Evolutionary conservation across 2,888 invertebrate genomes (phyloP).

Genomic region (Rhimphoctona megacephalus): DNA sequence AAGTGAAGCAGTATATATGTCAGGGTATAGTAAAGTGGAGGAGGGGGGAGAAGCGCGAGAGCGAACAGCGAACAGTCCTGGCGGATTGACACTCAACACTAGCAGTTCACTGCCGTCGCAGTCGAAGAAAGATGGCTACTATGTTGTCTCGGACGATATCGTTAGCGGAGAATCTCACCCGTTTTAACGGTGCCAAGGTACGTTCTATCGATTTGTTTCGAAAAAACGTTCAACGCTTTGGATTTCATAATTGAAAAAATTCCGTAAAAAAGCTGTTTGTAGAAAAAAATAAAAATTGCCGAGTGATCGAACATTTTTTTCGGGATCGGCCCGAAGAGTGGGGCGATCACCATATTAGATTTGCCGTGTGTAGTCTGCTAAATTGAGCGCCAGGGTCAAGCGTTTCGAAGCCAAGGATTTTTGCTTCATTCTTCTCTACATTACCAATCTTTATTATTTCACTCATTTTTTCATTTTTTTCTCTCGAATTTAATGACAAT

Average conservation of each 20-base stretch:
- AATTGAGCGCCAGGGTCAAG: slow-evolving; percentile 84
- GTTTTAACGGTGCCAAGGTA: slow-evolving; percentile 91
- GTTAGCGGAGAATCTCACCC: slow-evolving; percentile 89
- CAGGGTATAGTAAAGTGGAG: slow-evolving; percentile 45
- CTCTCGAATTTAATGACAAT: slow-evolving; percentile 56
- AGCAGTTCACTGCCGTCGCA: slow-evolving; percentile 79
- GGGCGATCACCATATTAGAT: slow-evolving; percentile 80
- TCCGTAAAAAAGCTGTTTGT: not conserved
- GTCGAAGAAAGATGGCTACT: slow-evolving; percentile 89
- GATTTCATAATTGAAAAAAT: not conserved
- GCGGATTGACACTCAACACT: slow-evolving; percentile 68
- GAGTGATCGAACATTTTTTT: slow-evolving; percentile 20
- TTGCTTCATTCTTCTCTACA: slow-evolving; percentile 47
- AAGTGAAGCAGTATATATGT: not conserved
- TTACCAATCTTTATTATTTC: slow-evolving; percentile 65
- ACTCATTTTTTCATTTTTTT: not conserved
- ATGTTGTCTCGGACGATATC: slow-evolving; percentile 91
- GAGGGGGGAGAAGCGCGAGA: slow-evolving; percentile 66
- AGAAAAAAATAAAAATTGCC: slow-evolving; percentile 2
- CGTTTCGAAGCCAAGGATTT: slow-evolving; percentile 80
- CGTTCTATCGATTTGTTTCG: slow-evolving; percentile 73
- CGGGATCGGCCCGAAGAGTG: slow-evolving; percentile 66
- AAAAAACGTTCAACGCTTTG: not conserved
- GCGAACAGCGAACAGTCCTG: slow-evolving; percentile 56
- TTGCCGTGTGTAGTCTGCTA: slow-evolving; percentile 82